These are phyloP conservation scores for Dufourea novaeangliae DNA, from an alignment of 1,140 invertebrate genomes.

Conservation along the genomic window DNA sequence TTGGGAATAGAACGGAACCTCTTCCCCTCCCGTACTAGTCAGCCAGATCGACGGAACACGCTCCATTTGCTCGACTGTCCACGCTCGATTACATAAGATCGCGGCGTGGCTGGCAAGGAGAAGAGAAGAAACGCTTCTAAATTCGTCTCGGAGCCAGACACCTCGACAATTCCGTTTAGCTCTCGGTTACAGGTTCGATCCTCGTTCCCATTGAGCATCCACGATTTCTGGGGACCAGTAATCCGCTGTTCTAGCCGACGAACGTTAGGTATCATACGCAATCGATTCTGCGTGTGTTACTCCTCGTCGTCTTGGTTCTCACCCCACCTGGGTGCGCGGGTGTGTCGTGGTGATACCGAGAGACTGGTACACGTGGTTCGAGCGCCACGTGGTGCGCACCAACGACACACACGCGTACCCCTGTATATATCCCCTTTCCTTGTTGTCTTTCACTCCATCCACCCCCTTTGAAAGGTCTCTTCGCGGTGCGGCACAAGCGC, in stretches of 20 bases:
- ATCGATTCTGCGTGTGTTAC: constrained; percentile 44
- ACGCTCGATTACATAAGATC: constrained; percentile 40
- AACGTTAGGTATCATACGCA: constrained; percentile 48
- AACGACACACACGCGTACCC: neutral
- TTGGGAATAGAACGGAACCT: neutral
- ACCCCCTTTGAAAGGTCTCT: constrained; percentile 47
- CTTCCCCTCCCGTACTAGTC: neutral
- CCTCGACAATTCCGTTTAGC: constrained; percentile 55
- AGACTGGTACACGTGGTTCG: constrained; percentile 40
- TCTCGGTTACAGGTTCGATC: constrained; percentile 56
- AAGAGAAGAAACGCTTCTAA: constrained; percentile 66
- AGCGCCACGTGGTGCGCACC: constrained; percentile 20
- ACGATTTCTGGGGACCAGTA: too few species aligned
- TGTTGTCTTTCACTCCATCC: constrained; percentile 6
- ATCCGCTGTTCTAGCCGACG: constrained; percentile 51
- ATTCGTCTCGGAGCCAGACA: constrained; percentile 56
- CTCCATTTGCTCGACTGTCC: constrained; percentile 10
- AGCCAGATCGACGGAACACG: neutral
- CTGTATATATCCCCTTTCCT: neutral
- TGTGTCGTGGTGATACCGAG: constrained; percentile 17
- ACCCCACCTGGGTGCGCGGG: neutral
- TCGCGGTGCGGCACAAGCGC: constrained; percentile 49
- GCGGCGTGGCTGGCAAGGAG: constrained; percentile 24
- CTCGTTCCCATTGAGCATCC: too few species aligned
- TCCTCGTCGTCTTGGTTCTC: constrained; percentile 32